A percentile compares a stretch with the other conserved stretches of the same genome.
phyloP scores from a whole-genome alignment of 2,113 vertebrate species.

The Ameiurus melas region DNA sequence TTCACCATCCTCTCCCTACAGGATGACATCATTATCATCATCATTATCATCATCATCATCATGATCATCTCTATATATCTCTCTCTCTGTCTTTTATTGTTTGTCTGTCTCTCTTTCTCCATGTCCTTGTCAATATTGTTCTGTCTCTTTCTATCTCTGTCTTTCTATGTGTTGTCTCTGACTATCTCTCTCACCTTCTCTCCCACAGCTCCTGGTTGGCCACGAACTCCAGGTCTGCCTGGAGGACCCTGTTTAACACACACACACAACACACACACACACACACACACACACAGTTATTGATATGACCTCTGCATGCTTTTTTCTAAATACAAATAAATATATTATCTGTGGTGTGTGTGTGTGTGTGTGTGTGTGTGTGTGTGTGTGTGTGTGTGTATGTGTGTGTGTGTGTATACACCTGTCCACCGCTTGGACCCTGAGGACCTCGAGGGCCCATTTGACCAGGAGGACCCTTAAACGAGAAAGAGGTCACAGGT shows the following conservation, averaged over 20 bases:
- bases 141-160: not conserved
- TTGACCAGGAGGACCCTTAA: conserved; percentile 73
- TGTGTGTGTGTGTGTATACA: conserved; percentile 6
- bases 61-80: not conserved
- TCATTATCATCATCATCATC: conserved; percentile 15
- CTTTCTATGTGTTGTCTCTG: not conserved
- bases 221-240: conserved; percentile 74
- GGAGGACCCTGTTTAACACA: conserved; percentile 61
- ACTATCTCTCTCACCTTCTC: conserved; percentile 80
- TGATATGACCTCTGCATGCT: not conserved
- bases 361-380: not conserved
- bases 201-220: conserved; percentile 86
- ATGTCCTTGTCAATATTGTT: not conserved
- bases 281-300: not conserved
- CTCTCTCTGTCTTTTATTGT: conserved; percentile 2
- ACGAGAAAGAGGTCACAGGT: conserved; percentile 8
- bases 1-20: conserved; percentile 76
- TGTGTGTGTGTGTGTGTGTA: not conserved
- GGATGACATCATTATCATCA: conserved; percentile 16
- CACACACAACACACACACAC: not conserved
- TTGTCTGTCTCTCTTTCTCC: not conserved
- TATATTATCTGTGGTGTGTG: not conserved
- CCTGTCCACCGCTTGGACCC: conserved; percentile 83
- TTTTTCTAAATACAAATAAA: not conserved
- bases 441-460: conserved; percentile 79